Evolutionary conservation across 1,140 invertebrate species (phyloP), one percentile per base, ranked within the genome.

Genomic region (Hylyphantes graminicola): DNA sequence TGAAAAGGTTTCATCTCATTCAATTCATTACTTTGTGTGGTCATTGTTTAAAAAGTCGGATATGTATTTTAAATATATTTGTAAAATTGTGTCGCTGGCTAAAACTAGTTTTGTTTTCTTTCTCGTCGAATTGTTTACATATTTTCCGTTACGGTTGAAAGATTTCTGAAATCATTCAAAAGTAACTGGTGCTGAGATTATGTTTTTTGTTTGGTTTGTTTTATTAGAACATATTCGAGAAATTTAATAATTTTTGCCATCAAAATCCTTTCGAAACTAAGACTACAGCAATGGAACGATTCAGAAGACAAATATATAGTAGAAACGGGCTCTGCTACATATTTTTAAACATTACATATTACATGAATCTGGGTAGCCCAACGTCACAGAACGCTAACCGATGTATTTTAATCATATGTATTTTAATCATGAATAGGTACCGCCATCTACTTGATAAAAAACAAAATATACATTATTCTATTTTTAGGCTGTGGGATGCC

Each of bases 1-100:
- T 84, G 73, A 75, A 74, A 74, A 7, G 35, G n/a, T 11, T 68
- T 67, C 15, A 21, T 51, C 7, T 15, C 55, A 35, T 75, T 75
- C 12, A 17, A 19, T 48, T 48, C 65, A 68, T 68, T 48, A 12
- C 21, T 21, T 68, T 68, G n/a, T 2, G 21, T 68, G 35, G 21
- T 68, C 11, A 68, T n/a, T 68, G 65, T n/a, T n/a, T 19, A 68
- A 12, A 68, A 68, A 4, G 8, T 3, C 2, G 6, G 6, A 61
- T 61, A 61, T 61, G 12, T 17, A 17, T 15, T 3, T 61, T 61
- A 12, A 17, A 61, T 6, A 61, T 17, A 61, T 6, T 61, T n/a
- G n/a, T n/a, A 61, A 61, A 61, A 61, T n/a, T n/a, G n/a, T n/a
- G n/a, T n/a, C n/a, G n/a, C n/a, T n/a, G n/a, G n/a, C 17, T 15